A percentile compares a stretch with the other conserved stretches of the same genome.
These are phyloP conservation scores for Chydorus sphaericus DNA, from an alignment of 2,888 invertebrate genomes.

Conservation along the genomic window DNA sequence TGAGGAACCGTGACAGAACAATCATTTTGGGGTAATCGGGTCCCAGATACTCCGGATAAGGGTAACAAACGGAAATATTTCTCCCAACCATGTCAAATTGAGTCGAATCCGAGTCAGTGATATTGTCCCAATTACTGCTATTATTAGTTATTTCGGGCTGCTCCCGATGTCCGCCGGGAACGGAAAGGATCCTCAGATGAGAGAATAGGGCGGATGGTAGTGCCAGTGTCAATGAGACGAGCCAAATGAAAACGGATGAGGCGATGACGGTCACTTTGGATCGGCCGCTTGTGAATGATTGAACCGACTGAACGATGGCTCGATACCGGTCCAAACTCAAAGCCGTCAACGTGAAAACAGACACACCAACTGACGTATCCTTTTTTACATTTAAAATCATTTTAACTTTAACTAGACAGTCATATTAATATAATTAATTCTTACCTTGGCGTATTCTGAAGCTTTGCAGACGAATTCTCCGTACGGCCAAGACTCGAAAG, in stretches of 20 bases:
- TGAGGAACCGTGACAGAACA: conserved; percentile 53
- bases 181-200: conserved; percentile 36
- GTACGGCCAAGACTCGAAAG: conserved; percentile 31
- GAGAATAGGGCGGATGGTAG: conserved; percentile 61
- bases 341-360: conserved; percentile 81
- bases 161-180: background rate
- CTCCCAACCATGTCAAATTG: conserved; percentile 28
- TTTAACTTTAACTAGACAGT: too few relatives aligned
- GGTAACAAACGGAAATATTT: conserved; percentile 52
- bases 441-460: conserved; percentile 59
- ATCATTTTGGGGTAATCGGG: conserved; percentile 46
- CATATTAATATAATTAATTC: too few relatives aligned
- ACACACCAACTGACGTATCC: conserved; percentile 80
- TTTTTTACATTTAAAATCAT: too few relatives aligned
- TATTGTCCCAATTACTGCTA: too few relatives aligned
- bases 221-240: conserved; percentile 58
- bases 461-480: conserved; percentile 53
- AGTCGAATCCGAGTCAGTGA: conserved; percentile 20
- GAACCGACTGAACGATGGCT: conserved; percentile 78
- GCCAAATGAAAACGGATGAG: conserved; percentile 61
- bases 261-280: conserved; percentile 50
- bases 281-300: conserved; percentile 48
- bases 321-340: conserved; percentile 79
- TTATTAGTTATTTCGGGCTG: too few relatives aligned
- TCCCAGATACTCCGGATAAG: conserved; percentile 49